Base-by-base conservation (phyloP, 2,888 invertebrate species). In the Rhingia campestris region DNA sequence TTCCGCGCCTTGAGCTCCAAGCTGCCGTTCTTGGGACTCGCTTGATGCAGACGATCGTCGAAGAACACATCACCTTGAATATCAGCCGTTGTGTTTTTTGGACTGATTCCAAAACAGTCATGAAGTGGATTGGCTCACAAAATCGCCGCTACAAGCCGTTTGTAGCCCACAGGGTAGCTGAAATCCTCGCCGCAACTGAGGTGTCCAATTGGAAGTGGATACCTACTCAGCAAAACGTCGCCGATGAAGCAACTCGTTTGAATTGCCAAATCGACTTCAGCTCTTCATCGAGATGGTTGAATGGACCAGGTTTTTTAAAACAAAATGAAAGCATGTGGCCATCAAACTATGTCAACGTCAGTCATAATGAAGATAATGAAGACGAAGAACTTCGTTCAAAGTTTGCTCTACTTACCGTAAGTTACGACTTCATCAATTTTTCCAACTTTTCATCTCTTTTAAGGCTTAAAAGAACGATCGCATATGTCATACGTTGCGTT, bases 211-310 rank as follows among this genome's bases (percentile, higher is more conserved):
- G n/a, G n/a, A n/a, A n/a, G 22, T 22, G 22, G 22, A 22, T 22
- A 22, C 2, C 22, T 22, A 22, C 22, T 22, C 22, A 39, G 45
- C 6, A 72, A 30, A 88, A 88, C 67, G 81, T 86, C 10, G 87
- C 87, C 30, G 88, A 88, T 82, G 82, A 81, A 61, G 82, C 86
- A n/a, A 87, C 87, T 22, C 84, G 86, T 61, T 41, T 70, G 39
- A 69, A 43, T 7, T 53, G 49, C 33, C 41, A 67, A 12, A 12
- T 59, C 49, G 43, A 73, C 39, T 49, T 67, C 47, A 70, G 41
- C 45, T 39, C 49, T 47, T 30, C 14, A 81, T 35, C 86, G 76
- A 56, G 56, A 32, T 80, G 79, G 74, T 54, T 69, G 6, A 70
- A n/a, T 12, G 84, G 79, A 10, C 64, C 74, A 47, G 35, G 41